Conservation (phyloP, 1,140 invertebrate species). For the Papilio machaon region DNA sequence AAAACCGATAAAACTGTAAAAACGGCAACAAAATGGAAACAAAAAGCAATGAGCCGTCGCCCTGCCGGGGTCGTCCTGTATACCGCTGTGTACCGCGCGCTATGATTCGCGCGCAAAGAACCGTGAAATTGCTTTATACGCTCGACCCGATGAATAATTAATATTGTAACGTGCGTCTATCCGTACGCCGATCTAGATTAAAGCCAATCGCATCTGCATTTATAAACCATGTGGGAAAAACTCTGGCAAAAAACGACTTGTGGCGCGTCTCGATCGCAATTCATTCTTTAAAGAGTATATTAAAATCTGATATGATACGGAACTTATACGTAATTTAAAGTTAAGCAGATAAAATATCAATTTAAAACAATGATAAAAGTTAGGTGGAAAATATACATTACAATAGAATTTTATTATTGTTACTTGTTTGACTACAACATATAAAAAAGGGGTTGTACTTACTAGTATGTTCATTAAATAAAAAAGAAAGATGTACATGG, state of each 20-base stretch:
- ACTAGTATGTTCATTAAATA: too few species aligned
- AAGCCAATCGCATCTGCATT: slow-evolving; percentile 64
- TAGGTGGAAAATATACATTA: too few species aligned
- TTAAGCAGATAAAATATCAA: neutral
- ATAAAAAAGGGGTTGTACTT: too few species aligned
- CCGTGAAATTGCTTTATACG: slow-evolving; percentile 80
- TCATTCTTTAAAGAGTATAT: slow-evolving; percentile 26
- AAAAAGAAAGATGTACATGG: too few species aligned
- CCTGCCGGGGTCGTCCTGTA: slow-evolving; percentile 46
- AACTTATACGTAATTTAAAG: neutral
- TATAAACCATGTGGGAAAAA: slow-evolving; percentile 65
- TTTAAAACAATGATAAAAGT: neutral
- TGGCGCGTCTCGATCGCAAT: neutral
- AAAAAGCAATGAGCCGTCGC: slow-evolving; percentile 21
- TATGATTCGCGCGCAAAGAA: slow-evolving; percentile 78
- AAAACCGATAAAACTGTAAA: slow-evolving; percentile 18
- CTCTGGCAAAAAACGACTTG: neutral
- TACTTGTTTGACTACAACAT: too few species aligned
- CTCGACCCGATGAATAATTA: slow-evolving; percentile 80
- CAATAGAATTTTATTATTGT: too few species aligned
- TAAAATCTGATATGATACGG: neutral
- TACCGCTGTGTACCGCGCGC: slow-evolving; percentile 53
- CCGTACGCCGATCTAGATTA: slow-evolving; percentile 56
- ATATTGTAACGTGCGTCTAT: slow-evolving; percentile 71
- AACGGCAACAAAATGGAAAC: slow-evolving; percentile 18